Evolutionary conservation across 2,113 vertebrate genomes (phyloP).

Genomic region (Panurus biarmicus): DNA sequence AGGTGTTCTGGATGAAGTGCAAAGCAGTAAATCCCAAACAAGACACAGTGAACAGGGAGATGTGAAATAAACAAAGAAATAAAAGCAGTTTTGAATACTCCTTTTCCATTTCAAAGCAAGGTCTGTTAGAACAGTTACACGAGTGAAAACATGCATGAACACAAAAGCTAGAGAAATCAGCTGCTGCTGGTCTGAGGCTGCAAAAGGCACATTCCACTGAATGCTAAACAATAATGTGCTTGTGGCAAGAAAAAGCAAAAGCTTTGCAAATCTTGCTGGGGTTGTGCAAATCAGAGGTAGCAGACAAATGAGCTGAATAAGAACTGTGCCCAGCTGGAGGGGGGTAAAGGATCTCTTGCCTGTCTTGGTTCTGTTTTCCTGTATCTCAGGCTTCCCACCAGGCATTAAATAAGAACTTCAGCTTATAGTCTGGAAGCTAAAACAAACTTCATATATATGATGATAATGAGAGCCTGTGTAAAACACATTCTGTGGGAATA

Average conservation of each 20-base stretch:
- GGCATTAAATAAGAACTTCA: not conserved
- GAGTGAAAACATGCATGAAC: not conserved
- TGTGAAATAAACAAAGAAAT: slow-evolving; percentile 67
- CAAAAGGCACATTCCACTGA: not conserved
- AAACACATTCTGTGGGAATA: not conserved
- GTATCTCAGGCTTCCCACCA: not conserved
- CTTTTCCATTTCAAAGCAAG: slow-evolving; percentile 40
- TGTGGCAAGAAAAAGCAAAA: not conserved
- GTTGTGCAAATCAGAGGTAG: not conserved
- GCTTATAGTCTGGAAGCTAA: not conserved
- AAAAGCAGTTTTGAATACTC: slow-evolving; percentile 60
- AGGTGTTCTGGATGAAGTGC: slow-evolving; percentile 85
- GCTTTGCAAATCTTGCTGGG: not conserved
- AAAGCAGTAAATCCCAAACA: slow-evolving; percentile 78
- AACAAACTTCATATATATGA: not conserved
- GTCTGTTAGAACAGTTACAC: not conserved
- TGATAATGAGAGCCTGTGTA: not conserved
- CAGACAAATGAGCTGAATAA: not conserved
- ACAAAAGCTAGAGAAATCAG: not conserved
- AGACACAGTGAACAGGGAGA: slow-evolving; percentile 76
- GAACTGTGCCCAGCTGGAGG: not conserved
- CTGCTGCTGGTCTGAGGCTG: not conserved
- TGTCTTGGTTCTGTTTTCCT: not conserved
- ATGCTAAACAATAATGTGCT: not conserved
- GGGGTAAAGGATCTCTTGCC: not conserved